These are phyloP conservation scores for Prolemur simus DNA, from an alignment of 2,113 vertebrate species.

Conservation along the genomic window DNA sequence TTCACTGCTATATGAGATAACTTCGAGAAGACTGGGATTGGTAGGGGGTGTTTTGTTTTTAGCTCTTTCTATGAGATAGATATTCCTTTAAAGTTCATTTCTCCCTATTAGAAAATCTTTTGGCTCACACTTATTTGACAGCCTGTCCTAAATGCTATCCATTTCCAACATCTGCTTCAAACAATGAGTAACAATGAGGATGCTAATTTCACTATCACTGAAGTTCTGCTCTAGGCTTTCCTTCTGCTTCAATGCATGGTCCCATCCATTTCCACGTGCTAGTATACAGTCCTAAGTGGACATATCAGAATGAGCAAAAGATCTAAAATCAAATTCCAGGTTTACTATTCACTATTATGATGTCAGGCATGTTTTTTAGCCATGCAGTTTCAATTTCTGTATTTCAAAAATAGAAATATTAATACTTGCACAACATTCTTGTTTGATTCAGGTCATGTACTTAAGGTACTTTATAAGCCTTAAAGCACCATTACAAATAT, in stretches of 20 bases:
- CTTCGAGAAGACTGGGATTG: background rate
- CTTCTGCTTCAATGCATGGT: background rate
- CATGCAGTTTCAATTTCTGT: background rate
- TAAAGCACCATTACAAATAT: conserved; percentile 37
- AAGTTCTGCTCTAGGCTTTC: background rate
- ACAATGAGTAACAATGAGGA: background rate
- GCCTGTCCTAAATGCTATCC: background rate
- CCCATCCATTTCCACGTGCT: background rate
- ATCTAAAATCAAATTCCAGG: conserved; percentile 43
- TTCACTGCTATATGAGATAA: background rate
- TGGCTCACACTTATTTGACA: background rate
- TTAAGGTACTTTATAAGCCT: conserved; percentile 4
- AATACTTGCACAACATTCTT: conserved; percentile 13
- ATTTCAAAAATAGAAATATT: conserved; percentile 12
- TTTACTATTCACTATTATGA: background rate
- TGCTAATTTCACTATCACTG: background rate
- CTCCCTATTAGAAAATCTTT: background rate
- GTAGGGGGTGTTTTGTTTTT: background rate
- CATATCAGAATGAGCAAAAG: background rate
- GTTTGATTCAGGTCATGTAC: background rate
- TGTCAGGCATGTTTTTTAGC: background rate
- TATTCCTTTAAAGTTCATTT: background rate
- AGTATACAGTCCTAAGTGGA: background rate
- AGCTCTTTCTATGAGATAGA: background rate
- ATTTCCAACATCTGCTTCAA: conserved; percentile 12